phyloP scores from a whole-genome alignment of 2,888 invertebrate species.

The Pristionchus entomophagus region DNA sequence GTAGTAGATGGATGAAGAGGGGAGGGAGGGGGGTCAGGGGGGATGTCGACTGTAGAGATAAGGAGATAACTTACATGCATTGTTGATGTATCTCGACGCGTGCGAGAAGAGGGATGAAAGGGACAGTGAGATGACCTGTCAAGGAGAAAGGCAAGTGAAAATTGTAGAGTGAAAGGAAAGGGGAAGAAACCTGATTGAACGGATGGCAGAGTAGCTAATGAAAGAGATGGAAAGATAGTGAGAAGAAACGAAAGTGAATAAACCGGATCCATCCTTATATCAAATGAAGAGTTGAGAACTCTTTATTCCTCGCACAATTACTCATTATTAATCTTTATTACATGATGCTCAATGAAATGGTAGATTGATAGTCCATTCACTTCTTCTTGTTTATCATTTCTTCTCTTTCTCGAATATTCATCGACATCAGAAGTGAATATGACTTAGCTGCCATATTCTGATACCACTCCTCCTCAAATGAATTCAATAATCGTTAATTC shows the following conservation, averaged over 20 bases:
- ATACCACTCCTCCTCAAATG: slow-evolving; percentile 22
- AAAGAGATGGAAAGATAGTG: slow-evolving; percentile 41
- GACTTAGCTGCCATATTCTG: not conserved
- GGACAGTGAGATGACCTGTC: not conserved
- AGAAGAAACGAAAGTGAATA: slow-evolving; percentile 24
- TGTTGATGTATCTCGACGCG: not conserved
- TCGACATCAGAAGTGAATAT: not conserved
- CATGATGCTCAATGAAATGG: not conserved
- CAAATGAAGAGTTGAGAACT: not conserved
- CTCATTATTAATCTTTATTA: not conserved
- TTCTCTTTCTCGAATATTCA: not conserved
- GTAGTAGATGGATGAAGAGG: not conserved
- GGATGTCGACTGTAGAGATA: too few relatives aligned
- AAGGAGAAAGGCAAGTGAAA: slow-evolving; percentile 38
- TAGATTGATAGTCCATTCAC: not conserved
- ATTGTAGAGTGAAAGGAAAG: slow-evolving; percentile 35
- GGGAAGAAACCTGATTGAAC: slow-evolving; percentile 37
- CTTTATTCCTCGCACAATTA: not conserved
- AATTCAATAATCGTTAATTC: not conserved
- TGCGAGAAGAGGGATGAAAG: not conserved
- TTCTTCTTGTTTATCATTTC: not conserved
- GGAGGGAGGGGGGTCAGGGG: too few relatives aligned
- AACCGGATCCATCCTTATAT: slow-evolving; percentile 21
- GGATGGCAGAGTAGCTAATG: slow-evolving; percentile 43
- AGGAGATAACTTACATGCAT: slow-evolving; percentile 20